Evolutionary conservation across 2,888 invertebrate genomes (phyloP).

Genomic region (Lissonota sp.): DNA sequence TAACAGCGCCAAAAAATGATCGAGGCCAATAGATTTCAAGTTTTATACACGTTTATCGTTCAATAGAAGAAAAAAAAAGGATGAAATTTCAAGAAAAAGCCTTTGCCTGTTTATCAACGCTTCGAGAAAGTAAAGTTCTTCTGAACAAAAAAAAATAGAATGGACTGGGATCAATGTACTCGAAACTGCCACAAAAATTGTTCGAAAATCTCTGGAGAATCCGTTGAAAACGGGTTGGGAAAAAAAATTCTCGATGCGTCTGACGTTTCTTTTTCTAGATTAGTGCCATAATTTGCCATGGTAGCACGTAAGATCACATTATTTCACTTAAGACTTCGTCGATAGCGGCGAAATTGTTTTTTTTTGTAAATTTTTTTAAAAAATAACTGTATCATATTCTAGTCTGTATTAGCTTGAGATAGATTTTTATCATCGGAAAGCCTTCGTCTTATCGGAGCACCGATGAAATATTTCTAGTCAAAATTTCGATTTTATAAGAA

Average conservation of each 20-base stretch:
- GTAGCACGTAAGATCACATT: conserved; percentile 61
- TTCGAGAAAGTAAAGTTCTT: conserved; percentile 5
- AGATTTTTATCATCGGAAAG: conserved; percentile 19
- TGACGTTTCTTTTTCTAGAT: conserved; percentile 25
- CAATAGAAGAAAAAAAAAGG: conserved; percentile 12
- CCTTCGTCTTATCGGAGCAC: conserved; percentile 26
- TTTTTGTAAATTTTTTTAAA: conserved; percentile 9
- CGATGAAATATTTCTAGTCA: conserved; percentile 61
- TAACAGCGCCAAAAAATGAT: not conserved
- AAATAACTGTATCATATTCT: conserved; percentile 40
- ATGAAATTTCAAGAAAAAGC: conserved; percentile 11
- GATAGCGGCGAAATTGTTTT: conserved; percentile 37
- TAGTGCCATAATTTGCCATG: conserved; percentile 80
- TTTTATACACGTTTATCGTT: conserved; percentile 67
- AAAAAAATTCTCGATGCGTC: conserved; percentile 48
- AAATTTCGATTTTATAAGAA: conserved; percentile 54
- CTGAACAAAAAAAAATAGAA: conserved; percentile 1
- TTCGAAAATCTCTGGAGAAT: conserved; percentile 29
- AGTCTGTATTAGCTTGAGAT: conserved; percentile 58
- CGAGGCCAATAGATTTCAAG: conserved; percentile 50
- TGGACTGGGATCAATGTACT: conserved; percentile 52
- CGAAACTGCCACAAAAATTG: conserved; percentile 45
- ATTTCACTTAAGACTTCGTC: conserved; percentile 24
- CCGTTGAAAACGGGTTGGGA: not conserved
- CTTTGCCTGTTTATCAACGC: conserved; percentile 16